Conservation (phyloP, 1,140 invertebrate genomes). For the Colletes latitarsis region DNA sequence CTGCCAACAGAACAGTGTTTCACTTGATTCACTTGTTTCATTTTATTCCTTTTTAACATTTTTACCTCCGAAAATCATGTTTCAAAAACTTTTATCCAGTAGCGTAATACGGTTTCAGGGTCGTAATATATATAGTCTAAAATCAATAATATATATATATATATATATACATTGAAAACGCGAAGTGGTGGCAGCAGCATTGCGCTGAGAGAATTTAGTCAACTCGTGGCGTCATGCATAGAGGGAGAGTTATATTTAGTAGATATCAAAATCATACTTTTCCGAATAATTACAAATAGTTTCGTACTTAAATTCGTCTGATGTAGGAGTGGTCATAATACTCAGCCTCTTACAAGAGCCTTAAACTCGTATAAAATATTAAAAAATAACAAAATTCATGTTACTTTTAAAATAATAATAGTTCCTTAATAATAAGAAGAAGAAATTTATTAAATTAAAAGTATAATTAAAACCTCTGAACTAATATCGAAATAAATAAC, state of each 20-base stretch:
- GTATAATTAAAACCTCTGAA: background rate
- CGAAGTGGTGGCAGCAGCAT: conserved; percentile 49
- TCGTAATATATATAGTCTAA: conserved; percentile 57
- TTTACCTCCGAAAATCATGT: background rate
- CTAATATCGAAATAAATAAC: background rate
- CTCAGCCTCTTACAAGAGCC: background rate
- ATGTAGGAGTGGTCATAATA: background rate
- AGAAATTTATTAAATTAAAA: background rate
- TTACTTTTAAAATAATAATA: background rate
- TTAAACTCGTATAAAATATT: background rate
- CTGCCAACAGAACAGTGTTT: background rate
- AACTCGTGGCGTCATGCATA: conserved; percentile 46
- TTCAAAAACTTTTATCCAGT: background rate
- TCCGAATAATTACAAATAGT: too few species aligned
- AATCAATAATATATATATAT: conserved; percentile 68
- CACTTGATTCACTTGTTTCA: background rate
- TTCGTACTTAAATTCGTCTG: background rate
- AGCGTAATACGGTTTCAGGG: conserved; percentile 43
- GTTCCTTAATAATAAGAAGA: background rate
- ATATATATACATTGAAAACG: conserved; percentile 22
- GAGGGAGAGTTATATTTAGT: background rate
- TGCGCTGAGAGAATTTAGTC: conserved; percentile 59
- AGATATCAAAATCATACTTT: background rate
- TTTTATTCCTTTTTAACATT: background rate
- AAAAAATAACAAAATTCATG: background rate